These are phyloP conservation scores for Pheosia gnoma DNA, from an alignment of 2,888 invertebrate genomes.

Conservation along the genomic window DNA sequence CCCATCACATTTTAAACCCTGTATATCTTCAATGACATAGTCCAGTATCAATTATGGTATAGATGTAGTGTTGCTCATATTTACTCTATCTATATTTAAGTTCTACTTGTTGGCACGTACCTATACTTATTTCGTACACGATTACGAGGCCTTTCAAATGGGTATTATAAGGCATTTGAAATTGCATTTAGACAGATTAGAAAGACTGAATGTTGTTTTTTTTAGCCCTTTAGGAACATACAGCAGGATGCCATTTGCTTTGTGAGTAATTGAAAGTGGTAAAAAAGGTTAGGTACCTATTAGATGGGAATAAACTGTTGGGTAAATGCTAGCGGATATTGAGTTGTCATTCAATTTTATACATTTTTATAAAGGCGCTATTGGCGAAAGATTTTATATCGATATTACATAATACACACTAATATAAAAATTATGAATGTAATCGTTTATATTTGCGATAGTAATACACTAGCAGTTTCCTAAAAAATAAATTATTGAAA, in stretches of 20 bases:
- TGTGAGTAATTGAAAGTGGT: conserved; percentile 33
- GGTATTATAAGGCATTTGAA: conserved; percentile 29
- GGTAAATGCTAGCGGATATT: conserved; percentile 55
- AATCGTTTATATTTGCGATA: conserved; percentile 73
- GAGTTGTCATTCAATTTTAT: conserved; percentile 69
- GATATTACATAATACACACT: conserved; percentile 63
- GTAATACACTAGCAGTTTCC: conserved; percentile 71
- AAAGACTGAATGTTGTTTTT: conserved; percentile 49
- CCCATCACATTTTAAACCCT: too few relatives aligned
- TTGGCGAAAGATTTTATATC: conserved; percentile 72
- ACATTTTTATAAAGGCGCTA: conserved; percentile 76
- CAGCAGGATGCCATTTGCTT: conserved; percentile 30
- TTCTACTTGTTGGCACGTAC: conserved; percentile 28
- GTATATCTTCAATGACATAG: too few relatives aligned
- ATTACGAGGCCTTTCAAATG: conserved; percentile 42
- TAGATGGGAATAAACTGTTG: conserved; percentile 39
- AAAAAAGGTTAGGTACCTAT: conserved; percentile 29
- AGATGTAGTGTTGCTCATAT: not conserved
- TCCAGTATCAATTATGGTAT: too few relatives aligned
- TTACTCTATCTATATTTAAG: conserved; percentile 3
- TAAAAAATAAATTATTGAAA: conserved; percentile 52
- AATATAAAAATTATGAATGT: conserved; percentile 64
- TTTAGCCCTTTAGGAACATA: conserved; percentile 38
- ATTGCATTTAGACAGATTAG: conserved; percentile 38
- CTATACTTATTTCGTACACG: conserved; percentile 30